Conservation (phyloP, 1,140 invertebrate species). For the Diachasmimorpha longicaudata region DNA sequence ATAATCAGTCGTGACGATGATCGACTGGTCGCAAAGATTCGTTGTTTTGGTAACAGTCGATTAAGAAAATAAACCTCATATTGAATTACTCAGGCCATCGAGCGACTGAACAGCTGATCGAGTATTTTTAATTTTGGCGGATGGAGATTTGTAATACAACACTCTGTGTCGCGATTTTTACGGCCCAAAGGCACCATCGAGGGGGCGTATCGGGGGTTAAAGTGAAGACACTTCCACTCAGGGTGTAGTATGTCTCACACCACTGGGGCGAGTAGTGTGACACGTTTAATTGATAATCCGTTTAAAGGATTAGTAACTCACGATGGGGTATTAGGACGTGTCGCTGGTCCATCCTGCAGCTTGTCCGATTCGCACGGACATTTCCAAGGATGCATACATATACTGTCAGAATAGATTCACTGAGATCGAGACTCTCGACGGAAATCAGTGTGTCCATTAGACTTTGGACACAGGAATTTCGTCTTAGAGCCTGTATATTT, state of each 20-base stretch:
- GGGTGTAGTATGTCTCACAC: neutral
- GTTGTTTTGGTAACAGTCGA: no score
- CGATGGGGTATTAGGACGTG: slow-evolving; percentile 54
- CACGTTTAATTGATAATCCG: slow-evolving; percentile 62
- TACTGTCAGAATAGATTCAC: neutral
- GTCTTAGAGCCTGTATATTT: no score
- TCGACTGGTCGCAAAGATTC: no score
- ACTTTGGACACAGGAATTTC: neutral
- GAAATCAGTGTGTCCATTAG: neutral
- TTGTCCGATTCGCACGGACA: slow-evolving; percentile 52
- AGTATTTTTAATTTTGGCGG: neutral
- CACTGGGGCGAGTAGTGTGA: slow-evolving; percentile 34
- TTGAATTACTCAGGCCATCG: slow-evolving; percentile 23
- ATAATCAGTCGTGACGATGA: no score
- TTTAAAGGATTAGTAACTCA: slow-evolving; percentile 62
- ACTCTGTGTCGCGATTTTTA: slow-evolving; percentile 29
- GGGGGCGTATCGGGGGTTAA: neutral
- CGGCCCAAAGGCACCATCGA: neutral
- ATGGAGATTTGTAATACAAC: slow-evolving; percentile 48
- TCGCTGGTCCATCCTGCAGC: slow-evolving; percentile 48
- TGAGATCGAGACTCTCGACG: neutral
- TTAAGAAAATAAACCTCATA: neutral
- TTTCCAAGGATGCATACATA: slow-evolving; percentile 42
- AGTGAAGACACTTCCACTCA: slow-evolving; percentile 1
- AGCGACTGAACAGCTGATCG: neutral